phyloP scores from a whole-genome alignment of 2,888 invertebrate genomes.

The Patella ulyssiponensis region DNA sequence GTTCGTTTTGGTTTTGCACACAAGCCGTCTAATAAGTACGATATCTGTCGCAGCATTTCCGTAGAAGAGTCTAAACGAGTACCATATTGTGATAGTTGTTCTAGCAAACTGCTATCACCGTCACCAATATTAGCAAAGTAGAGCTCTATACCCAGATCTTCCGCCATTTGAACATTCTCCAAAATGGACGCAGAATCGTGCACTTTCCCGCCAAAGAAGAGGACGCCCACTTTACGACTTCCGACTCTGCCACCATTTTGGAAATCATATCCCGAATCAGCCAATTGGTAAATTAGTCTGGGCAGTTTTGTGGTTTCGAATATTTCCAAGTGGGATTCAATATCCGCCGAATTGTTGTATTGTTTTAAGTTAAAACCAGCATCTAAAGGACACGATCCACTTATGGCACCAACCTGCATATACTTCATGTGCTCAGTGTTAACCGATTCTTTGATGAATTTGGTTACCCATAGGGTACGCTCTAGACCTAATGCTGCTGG shows the following conservation, averaged over 20 bases:
- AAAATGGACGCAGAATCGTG: background rate
- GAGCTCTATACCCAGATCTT: background rate
- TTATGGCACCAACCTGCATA: conserved; percentile 20
- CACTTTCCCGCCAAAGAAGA: conserved; percentile 15
- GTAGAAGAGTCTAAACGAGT: background rate
- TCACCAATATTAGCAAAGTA: conserved; percentile 1
- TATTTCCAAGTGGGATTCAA: conserved; percentile 11
- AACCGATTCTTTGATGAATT: conserved; percentile 32
- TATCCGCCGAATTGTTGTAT: conserved; percentile 13
- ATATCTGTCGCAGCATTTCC: background rate
- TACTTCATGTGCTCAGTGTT: conserved; percentile 18
- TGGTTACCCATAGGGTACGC: conserved; percentile 34
- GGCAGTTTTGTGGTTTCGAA: conserved; percentile 24
- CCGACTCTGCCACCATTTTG: conserved; percentile 22
- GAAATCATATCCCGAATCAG: conserved; percentile 11
- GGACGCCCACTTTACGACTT: background rate
- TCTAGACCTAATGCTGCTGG: conserved; percentile 29
- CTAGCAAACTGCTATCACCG: background rate
- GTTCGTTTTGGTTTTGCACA: background rate
- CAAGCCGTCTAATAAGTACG: background rate
- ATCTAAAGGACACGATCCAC: conserved; percentile 29
- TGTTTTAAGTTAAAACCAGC: conserved; percentile 29
- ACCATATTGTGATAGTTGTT: background rate
- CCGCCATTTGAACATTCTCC: background rate
- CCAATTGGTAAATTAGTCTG: background rate